phyloP scores from a whole-genome alignment of 2,113 vertebrate genomes.

The Trochalopteron elliotii region DNA sequence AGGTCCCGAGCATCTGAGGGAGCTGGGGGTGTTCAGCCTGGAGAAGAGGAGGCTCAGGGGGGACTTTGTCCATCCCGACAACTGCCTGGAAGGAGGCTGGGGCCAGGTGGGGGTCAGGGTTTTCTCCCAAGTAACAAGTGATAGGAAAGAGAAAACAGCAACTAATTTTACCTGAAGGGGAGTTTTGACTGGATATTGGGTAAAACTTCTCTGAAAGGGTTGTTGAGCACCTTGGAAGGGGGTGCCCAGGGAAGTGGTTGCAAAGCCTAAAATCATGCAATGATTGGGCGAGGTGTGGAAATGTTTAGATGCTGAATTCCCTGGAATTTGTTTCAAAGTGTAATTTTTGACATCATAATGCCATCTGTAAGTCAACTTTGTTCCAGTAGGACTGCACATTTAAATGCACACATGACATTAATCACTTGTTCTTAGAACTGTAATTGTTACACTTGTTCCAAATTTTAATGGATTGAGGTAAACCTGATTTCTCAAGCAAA shows the following conservation, averaged over 20 bases:
- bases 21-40: neutral
- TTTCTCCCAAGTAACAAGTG: too few relatives aligned
- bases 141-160: neutral
- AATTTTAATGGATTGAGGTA: neutral
- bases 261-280: neutral
- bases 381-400: neutral
- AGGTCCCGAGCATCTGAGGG: neutral
- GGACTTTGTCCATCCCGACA: accelerated
- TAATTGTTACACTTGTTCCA: neutral
- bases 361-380: neutral
- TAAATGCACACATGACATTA: neutral
- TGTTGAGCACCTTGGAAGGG: accelerated
- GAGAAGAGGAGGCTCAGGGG: neutral
- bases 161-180: too few relatives aligned
- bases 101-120: accelerated
- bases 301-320: neutral
- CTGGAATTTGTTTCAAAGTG: neutral
- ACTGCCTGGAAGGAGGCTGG: neutral
- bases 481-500: constrained; percentile 47
- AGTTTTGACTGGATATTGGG: neutral
- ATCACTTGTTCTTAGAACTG: neutral
- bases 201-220: neutral
- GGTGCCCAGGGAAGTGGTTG: accelerated
- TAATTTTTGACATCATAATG: neutral
- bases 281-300: neutral